Percentiles rank a stretch among this genome's conserved stretches.
phyloP scores from a whole-genome alignment of 1,140 invertebrate genomes.

The Caenorhabditis inopinata region DNA sequence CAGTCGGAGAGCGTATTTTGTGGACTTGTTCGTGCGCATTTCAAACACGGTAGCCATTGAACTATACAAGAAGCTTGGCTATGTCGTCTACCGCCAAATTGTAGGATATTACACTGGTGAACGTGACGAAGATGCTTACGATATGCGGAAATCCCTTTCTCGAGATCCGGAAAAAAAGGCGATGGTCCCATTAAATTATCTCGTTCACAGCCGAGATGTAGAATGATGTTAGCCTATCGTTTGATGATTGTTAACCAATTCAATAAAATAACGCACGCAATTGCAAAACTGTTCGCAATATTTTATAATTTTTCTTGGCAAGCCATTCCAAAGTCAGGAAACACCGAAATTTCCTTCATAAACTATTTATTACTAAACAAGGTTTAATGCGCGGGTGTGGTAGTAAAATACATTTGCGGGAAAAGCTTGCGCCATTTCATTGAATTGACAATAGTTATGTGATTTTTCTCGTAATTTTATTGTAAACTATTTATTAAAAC shows the following conservation, averaged over 20 bases:
- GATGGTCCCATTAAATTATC: conserved; percentile 86
- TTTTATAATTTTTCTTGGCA: too few relatives aligned
- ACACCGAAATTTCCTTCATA: too few relatives aligned
- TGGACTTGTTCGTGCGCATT: conserved; percentile 96
- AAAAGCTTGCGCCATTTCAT: too few relatives aligned
- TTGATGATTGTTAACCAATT: neutral
- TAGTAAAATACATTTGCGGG: too few relatives aligned
- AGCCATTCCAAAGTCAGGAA: too few relatives aligned
- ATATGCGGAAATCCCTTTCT: conserved; percentile 89
- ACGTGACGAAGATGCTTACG: conserved; percentile 95
- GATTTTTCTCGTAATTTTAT: too few relatives aligned
- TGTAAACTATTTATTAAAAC: neutral
- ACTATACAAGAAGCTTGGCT: conserved; percentile 93
- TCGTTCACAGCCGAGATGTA: conserved; percentile 89
- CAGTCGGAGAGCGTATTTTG: conserved; percentile 92
- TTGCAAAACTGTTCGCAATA: too few relatives aligned
- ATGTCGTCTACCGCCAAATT: conserved; percentile 91
- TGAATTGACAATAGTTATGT: too few relatives aligned
- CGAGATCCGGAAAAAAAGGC: conserved; percentile 88
- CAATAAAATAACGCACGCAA: too few relatives aligned
- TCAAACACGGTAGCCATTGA: conserved; percentile 88
- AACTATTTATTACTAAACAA: too few relatives aligned
- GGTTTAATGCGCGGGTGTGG: too few relatives aligned
- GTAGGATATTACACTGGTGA: conserved; percentile 95
- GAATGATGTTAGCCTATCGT: conserved; percentile 69